Percentiles rank a stretch among this genome's conserved stretches.
phyloP scores from a whole-genome alignment of 2,888 invertebrate genomes.

The Eristalinus sepulchralis region DNA sequence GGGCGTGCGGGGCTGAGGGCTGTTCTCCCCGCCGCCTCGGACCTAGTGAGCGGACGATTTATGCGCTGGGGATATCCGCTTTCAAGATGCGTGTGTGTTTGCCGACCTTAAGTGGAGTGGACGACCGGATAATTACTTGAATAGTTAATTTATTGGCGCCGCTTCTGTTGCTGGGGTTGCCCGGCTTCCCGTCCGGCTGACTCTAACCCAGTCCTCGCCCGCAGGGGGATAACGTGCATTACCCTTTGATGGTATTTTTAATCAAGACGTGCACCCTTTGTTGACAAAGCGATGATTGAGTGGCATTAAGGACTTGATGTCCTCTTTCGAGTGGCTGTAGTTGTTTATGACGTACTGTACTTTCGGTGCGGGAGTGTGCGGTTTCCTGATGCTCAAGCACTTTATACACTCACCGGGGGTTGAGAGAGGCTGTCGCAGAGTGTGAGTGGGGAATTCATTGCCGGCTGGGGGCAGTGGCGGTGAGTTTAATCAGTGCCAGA shows the following conservation, averaged over 20 bases:
- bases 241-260: conserved; percentile 25
- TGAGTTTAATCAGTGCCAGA: neutral
- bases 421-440: neutral
- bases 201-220: neutral
- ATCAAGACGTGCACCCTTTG: conserved; percentile 30
- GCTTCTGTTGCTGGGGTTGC: conserved; percentile 3
- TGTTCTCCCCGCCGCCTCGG: neutral
- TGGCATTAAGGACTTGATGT: conserved; percentile 28
- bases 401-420: neutral
- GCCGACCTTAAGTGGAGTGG: conserved; percentile 9
- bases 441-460: neutral
- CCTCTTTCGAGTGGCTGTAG: conserved; percentile 10
- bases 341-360: neutral
- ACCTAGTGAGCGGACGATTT: conserved; percentile 27
- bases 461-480: neutral
- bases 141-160: conserved; percentile 43
- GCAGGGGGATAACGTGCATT: neutral
- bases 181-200: neutral
- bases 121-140: conserved; percentile 54
- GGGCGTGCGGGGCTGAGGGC: neutral
- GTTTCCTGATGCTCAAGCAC: neutral
- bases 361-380: neutral
- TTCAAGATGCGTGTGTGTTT: conserved; percentile 9
- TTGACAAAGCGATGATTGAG: conserved; percentile 22
- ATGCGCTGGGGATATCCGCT: conserved; percentile 32